Evolutionary conservation across 2,797 vertebrate genomes (phyloP), one percentile per base, ranked within the genome.

Genomic region (Characodon lateralis): DNA sequence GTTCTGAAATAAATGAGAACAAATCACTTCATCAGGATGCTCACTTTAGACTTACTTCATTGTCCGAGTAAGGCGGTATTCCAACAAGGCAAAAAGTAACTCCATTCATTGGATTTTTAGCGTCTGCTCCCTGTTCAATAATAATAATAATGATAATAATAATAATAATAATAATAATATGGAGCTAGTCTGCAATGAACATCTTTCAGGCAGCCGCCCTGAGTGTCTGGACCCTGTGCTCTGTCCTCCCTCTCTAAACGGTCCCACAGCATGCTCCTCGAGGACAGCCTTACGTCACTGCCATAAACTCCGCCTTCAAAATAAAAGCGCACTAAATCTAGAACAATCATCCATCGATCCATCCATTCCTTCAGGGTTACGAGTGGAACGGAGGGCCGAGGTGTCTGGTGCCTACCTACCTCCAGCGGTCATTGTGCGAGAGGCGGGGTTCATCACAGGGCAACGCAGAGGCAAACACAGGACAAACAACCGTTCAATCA

Each of bases 1-100:
- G 35, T 66, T 66, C 7, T 22, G 63, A 41, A 66, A 66, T 18
- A 22, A 39, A 41, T 10, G 4, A 1, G 31, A 65, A 35, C 35
- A 66, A 10, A 71, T 20, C 31, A 18, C 14, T 63, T 63, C 7
- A 63, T 63, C 61, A 63, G 31, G 31, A 63, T 63, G 14, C 16
- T 41, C 18, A 58, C 10, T 65, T 35, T 24, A 55, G 75, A 88
- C 95, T 96, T 96, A 96, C 96, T 95, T 93, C 93, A 88, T 92
- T 82, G 90, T 93, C 94, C 81, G 94, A 90, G 83, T 89, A 91
- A 79, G 97, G 96, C n/a, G 97, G 97, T 90, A 97, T 97, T 93
- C 97, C 97, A 96, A 98, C 97, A 93, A 98, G 96, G 94, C 96
- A 98, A 91, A 98, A 98, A 87, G 96, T 94, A 95, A 97, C 97